These are phyloP conservation scores for Mythimna albipuncta DNA, from an alignment of 2,888 invertebrate genomes.

Conservation along the genomic window DNA sequence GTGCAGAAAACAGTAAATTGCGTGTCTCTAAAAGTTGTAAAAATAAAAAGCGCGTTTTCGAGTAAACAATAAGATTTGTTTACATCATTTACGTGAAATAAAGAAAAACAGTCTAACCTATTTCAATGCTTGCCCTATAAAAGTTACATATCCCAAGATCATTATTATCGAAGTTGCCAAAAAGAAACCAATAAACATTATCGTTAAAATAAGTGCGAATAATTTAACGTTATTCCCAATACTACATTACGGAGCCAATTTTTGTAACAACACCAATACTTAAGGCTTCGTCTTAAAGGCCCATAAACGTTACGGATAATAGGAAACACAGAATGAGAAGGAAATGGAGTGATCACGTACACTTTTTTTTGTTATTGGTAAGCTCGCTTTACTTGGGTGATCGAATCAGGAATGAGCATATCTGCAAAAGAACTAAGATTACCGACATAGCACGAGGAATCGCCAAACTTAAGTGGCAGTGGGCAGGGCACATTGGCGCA, in stretches of 20 bases:
- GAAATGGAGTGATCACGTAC: constrained; percentile 13
- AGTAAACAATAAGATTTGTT: background rate
- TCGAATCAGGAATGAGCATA: no score
- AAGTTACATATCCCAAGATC: background rate
- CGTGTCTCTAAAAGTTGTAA: no score
- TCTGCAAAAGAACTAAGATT: no score
- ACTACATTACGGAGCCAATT: constrained; percentile 53
- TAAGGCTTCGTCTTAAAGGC: constrained; percentile 56
- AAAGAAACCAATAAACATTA: constrained; percentile 37
- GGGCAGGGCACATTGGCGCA: no score
- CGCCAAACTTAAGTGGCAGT: no score
- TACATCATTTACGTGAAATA: background rate
- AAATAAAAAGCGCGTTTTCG: no score
- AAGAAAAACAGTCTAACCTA: background rate
- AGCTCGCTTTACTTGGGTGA: no score
- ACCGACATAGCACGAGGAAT: no score
- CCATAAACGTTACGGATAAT: constrained; percentile 61
- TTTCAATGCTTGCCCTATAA: background rate
- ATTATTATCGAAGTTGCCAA: constrained; percentile 18
- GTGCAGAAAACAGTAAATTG: no score
- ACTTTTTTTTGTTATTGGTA: no score
- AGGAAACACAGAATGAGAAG: constrained; percentile 10
- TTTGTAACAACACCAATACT: constrained; percentile 59
- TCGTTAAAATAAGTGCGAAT: constrained; percentile 51
- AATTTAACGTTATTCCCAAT: constrained; percentile 54